Conservation (phyloP, 2,888 invertebrate species). For the Ornithoptera priamus region DNA sequence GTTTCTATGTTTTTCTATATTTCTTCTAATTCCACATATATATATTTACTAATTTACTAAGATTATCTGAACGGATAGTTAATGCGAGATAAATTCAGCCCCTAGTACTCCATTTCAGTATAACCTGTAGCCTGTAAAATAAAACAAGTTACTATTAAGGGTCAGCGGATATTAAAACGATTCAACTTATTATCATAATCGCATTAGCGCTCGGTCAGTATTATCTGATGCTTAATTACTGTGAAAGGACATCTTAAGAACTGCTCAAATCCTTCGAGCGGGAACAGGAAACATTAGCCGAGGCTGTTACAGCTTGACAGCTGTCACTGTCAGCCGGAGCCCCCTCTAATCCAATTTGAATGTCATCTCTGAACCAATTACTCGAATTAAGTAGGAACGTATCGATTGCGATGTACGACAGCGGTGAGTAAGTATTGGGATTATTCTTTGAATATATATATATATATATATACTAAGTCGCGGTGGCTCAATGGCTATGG, state of each 20-base stretch:
- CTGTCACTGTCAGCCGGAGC: slow-evolving; percentile 10
- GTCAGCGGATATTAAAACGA: slow-evolving; percentile 20
- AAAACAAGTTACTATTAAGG: slow-evolving; percentile 9
- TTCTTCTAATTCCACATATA: too few relatives aligned
- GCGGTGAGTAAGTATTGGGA: slow-evolving; percentile 12
- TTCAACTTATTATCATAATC: slow-evolving; percentile 39
- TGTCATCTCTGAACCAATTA: slow-evolving; percentile 23
- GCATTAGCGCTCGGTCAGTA: slow-evolving; percentile 42
- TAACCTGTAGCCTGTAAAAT: background rate
- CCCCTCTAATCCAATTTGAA: slow-evolving; percentile 25
- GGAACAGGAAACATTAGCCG: slow-evolving; percentile 19
- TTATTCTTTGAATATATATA: background rate
- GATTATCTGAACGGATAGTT: too few relatives aligned
- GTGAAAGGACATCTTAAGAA: slow-evolving; percentile 39
- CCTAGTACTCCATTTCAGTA: too few relatives aligned
- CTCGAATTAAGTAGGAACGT: slow-evolving; percentile 7
- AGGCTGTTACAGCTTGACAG: slow-evolving; percentile 24
- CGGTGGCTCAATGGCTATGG: too few relatives aligned
- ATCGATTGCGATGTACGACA: slow-evolving; percentile 8
- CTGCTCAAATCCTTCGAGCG: slow-evolving; percentile 26
- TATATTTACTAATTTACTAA: too few relatives aligned
- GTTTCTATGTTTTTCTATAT: too few relatives aligned
- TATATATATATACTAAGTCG: too few relatives aligned
- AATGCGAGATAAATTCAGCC: too few relatives aligned
- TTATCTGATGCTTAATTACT: slow-evolving; percentile 48